Percentiles rank a stretch among this genome's conserved stretches.
Conservation (phyloP, 2,113 vertebrate species). For the Actinemys pallida region DNA sequence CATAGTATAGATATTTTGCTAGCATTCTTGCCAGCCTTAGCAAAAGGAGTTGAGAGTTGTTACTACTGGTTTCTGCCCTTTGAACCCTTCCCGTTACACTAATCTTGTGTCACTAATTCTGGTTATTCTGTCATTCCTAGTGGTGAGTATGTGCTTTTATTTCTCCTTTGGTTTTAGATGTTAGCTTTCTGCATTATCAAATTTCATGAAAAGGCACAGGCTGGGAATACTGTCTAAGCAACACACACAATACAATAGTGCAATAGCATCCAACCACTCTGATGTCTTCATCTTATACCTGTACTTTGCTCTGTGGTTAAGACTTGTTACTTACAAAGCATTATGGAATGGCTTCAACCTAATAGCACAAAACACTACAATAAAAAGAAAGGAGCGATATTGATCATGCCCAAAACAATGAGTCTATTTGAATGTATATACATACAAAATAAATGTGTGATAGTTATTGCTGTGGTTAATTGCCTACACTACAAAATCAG, state of each 20-base stretch:
- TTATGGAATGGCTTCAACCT: neutral
- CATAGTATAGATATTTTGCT: neutral
- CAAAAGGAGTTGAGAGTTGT: neutral
- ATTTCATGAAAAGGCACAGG: neutral
- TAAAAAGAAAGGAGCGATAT: neutral
- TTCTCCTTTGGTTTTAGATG: neutral
- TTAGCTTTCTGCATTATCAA: neutral
- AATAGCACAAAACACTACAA: neutral
- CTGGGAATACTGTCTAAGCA: neutral
- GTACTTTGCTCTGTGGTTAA: neutral
- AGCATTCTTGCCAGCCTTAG: neutral
- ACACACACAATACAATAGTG: neutral
- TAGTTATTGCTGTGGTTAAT: neutral
- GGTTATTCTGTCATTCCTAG: neutral
- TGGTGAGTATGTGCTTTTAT: neutral
- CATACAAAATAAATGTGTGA: neutral
- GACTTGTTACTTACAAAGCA: neutral
- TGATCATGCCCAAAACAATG: neutral
- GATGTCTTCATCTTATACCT: neutral
- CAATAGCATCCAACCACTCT: neutral
- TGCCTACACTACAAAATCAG: accelerated
- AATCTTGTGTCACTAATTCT: neutral
- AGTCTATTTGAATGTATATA: neutral
- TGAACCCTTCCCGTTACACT: neutral
- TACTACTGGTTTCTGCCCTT: neutral